Evolutionary conservation across 2,797 vertebrate species (phyloP), one percentile per base, ranked within the genome.

Genomic region (Etheostoma perlongum): DNA sequence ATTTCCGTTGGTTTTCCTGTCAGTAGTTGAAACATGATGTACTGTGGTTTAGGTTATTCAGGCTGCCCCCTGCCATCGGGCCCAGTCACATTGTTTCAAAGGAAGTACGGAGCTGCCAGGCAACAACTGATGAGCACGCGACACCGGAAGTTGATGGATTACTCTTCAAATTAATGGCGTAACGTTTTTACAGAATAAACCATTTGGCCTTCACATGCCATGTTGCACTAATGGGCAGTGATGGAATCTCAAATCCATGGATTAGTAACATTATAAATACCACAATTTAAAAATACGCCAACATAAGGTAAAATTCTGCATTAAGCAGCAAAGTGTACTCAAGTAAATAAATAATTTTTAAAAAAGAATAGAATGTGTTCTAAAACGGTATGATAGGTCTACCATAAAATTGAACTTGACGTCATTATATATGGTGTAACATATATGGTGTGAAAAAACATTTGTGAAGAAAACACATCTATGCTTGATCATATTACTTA

Each of bases 141-240:
- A 68, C 61, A 79, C 67, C 23, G 80, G 85, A 90, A 78, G 82
- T 59, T 16, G 1, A 16, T 3, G 30, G 27, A 53, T 36, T 14
- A 13, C 4, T 46, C 25, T 89, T 89, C 86, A 87, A 88, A 91
- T 60, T 87, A 89, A 86, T 30, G 58, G 66, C 18, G 1, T 42
- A 47, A 15, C 10, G 9, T 47, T 53, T 60, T 78, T 10, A 12
- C 19, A 6, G n/a, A 16, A 16, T 4, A 18, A 60, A 42, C 25
- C 14, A 1, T 4, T 1, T 16, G 25, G 49, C 21, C 27, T 8
- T 10, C 10, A n/a, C 3, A 1, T 19, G 4, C n/a, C 2, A 63
- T 63, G 16, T 14, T 64, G 19, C 2, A 19, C 19, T 30, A 5
- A 30, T 30, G 30, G 30, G 30, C 30, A 30, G 30, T 30, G 30